These are phyloP conservation scores for Matsumyia berberina DNA, from an alignment of 2,888 invertebrate genomes.

Conservation along the genomic window DNA sequence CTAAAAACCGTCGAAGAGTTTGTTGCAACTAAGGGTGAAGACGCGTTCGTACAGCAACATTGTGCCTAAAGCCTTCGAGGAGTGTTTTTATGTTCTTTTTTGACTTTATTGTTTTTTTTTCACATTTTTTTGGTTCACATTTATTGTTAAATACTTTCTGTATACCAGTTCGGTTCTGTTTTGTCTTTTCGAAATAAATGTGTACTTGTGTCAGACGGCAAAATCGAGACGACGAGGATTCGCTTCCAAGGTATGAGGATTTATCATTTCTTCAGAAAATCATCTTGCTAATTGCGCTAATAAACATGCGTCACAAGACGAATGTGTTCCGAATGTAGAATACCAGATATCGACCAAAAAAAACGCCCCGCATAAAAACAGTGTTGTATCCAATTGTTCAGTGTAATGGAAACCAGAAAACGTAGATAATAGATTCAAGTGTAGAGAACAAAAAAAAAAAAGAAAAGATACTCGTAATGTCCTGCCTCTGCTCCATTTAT, in stretches of 20 bases:
- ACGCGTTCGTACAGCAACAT: no score
- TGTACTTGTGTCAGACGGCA: slow-evolving; percentile 78
- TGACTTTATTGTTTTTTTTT: no score
- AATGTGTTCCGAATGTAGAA: slow-evolving; percentile 13
- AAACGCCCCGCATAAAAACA: not conserved
- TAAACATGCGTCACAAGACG: slow-evolving; percentile 18
- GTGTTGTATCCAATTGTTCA: slow-evolving; percentile 33
- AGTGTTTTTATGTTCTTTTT: no score
- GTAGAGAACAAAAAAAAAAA: not conserved
- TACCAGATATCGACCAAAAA: slow-evolving; percentile 18
- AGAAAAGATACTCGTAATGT: not conserved
- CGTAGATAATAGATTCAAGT: slow-evolving; percentile 25
- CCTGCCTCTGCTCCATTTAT: slow-evolving; percentile 15
- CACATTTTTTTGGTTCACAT: no score
- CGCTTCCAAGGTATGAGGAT: slow-evolving; percentile 81
- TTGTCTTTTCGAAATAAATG: slow-evolving; percentile 37
- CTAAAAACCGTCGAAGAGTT: no score
- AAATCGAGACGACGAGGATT: slow-evolving; percentile 81
- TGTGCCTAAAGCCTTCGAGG: no score
- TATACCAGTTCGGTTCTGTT: slow-evolving; percentile 25
- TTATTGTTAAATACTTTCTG: not conserved
- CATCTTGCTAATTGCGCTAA: slow-evolving; percentile 36
- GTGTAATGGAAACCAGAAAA: slow-evolving; percentile 14
- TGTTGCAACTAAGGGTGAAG: no score
- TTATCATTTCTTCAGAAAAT: slow-evolving; percentile 44